Evolutionary conservation across 2,888 invertebrate genomes (phyloP).

Genomic region (Acronicta aceris): DNA sequence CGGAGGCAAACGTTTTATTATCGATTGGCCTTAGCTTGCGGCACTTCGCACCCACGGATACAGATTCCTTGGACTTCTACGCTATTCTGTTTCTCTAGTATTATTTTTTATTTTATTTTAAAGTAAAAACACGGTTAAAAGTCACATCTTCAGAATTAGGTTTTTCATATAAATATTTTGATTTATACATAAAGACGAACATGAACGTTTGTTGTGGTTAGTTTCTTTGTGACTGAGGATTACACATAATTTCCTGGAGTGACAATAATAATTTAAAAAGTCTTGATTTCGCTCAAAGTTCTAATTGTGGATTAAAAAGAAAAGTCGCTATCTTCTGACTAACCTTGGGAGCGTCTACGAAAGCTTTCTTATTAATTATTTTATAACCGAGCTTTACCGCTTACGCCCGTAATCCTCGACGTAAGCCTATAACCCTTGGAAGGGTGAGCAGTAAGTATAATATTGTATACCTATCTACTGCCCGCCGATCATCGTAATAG

Average conservation of each 20-base stretch:
- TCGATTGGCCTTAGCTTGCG: constrained; percentile 35
- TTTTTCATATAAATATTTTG: neutral
- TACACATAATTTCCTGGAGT: neutral
- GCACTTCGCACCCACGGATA: constrained; percentile 2
- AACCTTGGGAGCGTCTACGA: constrained; percentile 12
- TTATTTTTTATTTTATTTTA: constrained; percentile 1
- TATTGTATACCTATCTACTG: constrained; percentile 16
- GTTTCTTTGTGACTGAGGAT: too few species aligned
- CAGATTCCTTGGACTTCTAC: constrained; percentile 19
- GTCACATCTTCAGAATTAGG: neutral
- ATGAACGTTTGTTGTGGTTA: too few species aligned
- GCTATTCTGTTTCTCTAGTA: neutral
- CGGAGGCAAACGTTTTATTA: constrained; percentile 32
- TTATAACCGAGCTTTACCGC: constrained; percentile 45
- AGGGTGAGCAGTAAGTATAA: constrained; percentile 33
- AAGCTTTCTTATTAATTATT: constrained; percentile 45
- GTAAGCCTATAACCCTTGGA: constrained; percentile 31
- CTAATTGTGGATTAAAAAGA: constrained; percentile 5
- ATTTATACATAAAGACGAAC: neutral
- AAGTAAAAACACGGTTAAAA: neutral
- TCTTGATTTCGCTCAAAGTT: neutral
- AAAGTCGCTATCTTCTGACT: constrained; percentile 10
- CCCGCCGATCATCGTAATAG: neutral
- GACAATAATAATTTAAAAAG: neutral
- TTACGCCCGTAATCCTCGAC: constrained; percentile 31